Conservation (phyloP, 2,888 invertebrate genomes). For the Invenusta paracnida region DNA sequence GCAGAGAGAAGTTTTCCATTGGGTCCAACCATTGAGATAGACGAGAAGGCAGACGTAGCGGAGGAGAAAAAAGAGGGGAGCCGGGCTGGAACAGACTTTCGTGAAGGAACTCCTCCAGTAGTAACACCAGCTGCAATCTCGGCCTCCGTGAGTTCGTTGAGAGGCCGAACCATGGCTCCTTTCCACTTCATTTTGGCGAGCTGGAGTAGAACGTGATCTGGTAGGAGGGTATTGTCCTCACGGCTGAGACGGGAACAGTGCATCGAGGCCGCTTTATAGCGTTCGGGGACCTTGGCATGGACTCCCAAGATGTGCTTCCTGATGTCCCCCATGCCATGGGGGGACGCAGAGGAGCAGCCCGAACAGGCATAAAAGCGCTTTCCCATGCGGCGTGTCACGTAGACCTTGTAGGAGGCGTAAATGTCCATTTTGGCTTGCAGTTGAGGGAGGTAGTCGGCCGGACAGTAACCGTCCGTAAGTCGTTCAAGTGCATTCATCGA, state of each 20-base stretch:
- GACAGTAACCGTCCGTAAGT: constrained; percentile 5
- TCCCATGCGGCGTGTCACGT: constrained; percentile 27
- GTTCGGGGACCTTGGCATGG: constrained; percentile 42
- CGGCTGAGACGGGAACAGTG: constrained; percentile 29
- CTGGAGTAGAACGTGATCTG: constrained; percentile 40
- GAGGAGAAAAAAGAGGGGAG: not conserved
- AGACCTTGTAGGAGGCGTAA: constrained; percentile 32
- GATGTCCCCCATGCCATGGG: constrained; percentile 44
- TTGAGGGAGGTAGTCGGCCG: not conserved
- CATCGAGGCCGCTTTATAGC: constrained; percentile 42
- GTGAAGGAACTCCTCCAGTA: not conserved
- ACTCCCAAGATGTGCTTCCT: constrained; percentile 44
- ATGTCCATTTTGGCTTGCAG: constrained; percentile 38
- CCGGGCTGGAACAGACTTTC: not conserved
- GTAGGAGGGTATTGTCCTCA: constrained; percentile 35
- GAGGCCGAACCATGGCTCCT: constrained; percentile 39
- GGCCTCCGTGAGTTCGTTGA: not conserved
- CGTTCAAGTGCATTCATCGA: constrained; percentile 22
- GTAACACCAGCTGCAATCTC: not conserved
- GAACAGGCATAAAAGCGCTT: constrained; percentile 37
- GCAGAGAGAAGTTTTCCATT: not conserved
- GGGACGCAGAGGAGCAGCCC: constrained; percentile 31
- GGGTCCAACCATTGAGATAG: not conserved
- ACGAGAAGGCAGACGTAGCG: not conserved
- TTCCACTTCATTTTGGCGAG: constrained; percentile 44